Evolutionary conservation across 2,888 invertebrate genomes (phyloP), one percentile per base, ranked within the genome.

Genomic region (Blera fallax): DNA sequence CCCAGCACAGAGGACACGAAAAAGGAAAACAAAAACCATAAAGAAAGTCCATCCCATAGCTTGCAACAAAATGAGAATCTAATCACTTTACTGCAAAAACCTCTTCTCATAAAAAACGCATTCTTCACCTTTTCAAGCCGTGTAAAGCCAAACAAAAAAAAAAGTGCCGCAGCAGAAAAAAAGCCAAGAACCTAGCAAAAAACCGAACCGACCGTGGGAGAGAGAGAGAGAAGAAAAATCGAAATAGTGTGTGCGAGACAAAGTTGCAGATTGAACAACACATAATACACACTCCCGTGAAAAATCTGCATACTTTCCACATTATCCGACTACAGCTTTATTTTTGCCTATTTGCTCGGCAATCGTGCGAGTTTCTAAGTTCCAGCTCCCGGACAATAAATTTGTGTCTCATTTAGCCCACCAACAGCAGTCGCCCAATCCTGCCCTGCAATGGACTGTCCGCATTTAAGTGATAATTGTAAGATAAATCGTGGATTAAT

Each of bases 401-500:
- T 29, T 62, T 14, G 21, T 40, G 29, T 50, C 21, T 24, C 34
- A 5, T 27, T 27, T 37, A 43, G 34, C 43, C 6, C 50, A 40
- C 11, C 16, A 60, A 18, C 18, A 60, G 60, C 11, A 27, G 37
- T 40, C 18, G 10, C 16, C 3, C 18, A 34, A 52, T 37, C 7
- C 37, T 58, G 54, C 48, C 32, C 32, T 37, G 93, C 91, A 91
- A 95, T 95, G 95, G 95, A 95, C 93, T 95, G 95, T 93, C 93
- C 94, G 90, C 95, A 95, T 93, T 93, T 95, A 90, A 93, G 93
- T 92, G 94, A 94, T 92, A 94, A 94, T 93, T 94, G 95, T 91
- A 94, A 94, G 91, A 92, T 93, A 91, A 93, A 93, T 89, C 92
- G 91, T 90, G 92, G 93, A 91, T 73, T 89, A 67, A 91, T 93